These are phyloP conservation scores for Drosophila diplacantha DNA, from an alignment of 2,888 invertebrate species.

Conservation along the genomic window DNA sequence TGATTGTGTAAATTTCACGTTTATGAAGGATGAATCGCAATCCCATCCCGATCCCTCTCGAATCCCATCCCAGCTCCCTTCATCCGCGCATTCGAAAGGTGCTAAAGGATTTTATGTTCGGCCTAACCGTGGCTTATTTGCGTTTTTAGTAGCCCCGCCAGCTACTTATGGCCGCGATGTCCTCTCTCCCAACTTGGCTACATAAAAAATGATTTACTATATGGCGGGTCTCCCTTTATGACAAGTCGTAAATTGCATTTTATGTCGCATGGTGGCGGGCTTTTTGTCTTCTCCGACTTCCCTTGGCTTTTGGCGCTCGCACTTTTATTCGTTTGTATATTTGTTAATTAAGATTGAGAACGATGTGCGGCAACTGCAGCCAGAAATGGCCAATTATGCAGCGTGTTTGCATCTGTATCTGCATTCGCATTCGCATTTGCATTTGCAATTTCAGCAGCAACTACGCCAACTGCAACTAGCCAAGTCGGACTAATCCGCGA, in stretches of 20 bases:
- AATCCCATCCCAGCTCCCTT: slow-evolving; percentile 7
- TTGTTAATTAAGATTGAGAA: slow-evolving; percentile 71
- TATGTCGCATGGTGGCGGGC: slow-evolving; percentile 60
- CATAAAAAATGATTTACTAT: slow-evolving; percentile 74
- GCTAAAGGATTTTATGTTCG: slow-evolving; percentile 72
- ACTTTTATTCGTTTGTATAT: slow-evolving; percentile 65
- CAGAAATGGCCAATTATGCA: slow-evolving; percentile 70
- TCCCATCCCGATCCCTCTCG: slow-evolving; percentile 12
- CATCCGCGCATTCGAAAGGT: slow-evolving; percentile 62
- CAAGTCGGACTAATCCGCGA: slow-evolving; percentile 50
- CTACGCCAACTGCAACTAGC: slow-evolving; percentile 22
- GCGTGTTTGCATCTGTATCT: slow-evolving; percentile 58
- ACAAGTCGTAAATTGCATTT: slow-evolving; percentile 73
- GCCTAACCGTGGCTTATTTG: slow-evolving; percentile 70
- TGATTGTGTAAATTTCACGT: slow-evolving; percentile 69
- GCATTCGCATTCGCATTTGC: slow-evolving; percentile 34
- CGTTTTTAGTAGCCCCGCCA: slow-evolving; percentile 55
- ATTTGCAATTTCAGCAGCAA: slow-evolving; percentile 13
- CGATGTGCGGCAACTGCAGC: slow-evolving; percentile 69
- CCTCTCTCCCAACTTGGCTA: slow-evolving; percentile 49
- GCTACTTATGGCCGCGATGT: slow-evolving; percentile 50
- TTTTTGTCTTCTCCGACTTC: slow-evolving; percentile 30
- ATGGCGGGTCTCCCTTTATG: slow-evolving; percentile 70
- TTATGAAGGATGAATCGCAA: slow-evolving; percentile 36
- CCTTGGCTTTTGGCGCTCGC: slow-evolving; percentile 19